Percentiles rank a stretch among this genome's conserved stretches.
phyloP scores from a whole-genome alignment of 2,113 vertebrate genomes.

The Percina caprodes region DNA sequence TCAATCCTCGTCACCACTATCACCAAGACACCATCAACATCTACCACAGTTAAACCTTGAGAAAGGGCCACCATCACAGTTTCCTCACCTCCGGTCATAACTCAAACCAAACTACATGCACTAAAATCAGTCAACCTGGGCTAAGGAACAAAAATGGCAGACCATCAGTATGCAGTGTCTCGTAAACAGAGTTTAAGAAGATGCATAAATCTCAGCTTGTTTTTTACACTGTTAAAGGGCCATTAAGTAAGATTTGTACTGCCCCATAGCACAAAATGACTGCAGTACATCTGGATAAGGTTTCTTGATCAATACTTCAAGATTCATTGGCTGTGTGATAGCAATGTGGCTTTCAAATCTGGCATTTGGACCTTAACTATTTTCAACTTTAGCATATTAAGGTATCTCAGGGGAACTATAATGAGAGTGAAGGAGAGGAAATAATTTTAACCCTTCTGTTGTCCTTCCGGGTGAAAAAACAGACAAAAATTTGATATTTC shows the following conservation, averaged over 20 bases:
- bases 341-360: background rate
- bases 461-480: too few relatives aligned
- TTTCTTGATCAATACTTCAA: slow-evolving; percentile 20
- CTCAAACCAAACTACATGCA: slow-evolving; percentile 33
- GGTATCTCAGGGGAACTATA: background rate
- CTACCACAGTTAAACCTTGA: slow-evolving; percentile 13
- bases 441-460: too few relatives aligned
- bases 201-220: slow-evolving; percentile 44
- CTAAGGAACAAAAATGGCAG: slow-evolving; percentile 6
- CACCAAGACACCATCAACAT: slow-evolving; percentile 6
- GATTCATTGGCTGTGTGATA: background rate
- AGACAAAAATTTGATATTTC: too few relatives aligned
- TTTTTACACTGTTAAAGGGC: slow-evolving; percentile 27
- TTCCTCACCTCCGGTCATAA: slow-evolving; percentile 31
- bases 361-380: background rate
- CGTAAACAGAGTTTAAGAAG: slow-evolving; percentile 18
- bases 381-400: background rate
- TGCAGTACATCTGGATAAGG: slow-evolving; percentile 4
- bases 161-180: background rate
- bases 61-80: slow-evolving; percentile 16
- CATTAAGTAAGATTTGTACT: slow-evolving; percentile 41
- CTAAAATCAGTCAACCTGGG: slow-evolving; percentile 25
- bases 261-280: slow-evolving; percentile 13
- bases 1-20: slow-evolving; percentile 20
- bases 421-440: too few relatives aligned